Evolutionary conservation across 1,140 invertebrate species (phyloP).

Genomic region (Anastatus disparis): DNA sequence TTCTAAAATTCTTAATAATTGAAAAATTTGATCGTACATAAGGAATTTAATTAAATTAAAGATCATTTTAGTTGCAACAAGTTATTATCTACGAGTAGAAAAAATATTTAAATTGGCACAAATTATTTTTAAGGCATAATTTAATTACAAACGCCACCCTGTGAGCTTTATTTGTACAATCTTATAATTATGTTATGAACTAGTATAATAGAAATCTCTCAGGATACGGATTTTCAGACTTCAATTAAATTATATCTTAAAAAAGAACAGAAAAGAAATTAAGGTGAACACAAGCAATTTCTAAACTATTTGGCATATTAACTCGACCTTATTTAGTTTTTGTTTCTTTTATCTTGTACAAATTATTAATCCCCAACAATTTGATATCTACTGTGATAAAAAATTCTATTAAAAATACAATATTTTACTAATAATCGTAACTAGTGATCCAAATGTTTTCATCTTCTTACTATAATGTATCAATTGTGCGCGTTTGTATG

Average conservation of each 20-base stretch:
- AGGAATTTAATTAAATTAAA: background rate
- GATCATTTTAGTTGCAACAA: no score
- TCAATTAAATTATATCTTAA: slow-evolving; percentile 8
- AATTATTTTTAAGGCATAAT: slow-evolving; percentile 30
- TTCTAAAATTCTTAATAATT: background rate
- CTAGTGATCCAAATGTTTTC: background rate
- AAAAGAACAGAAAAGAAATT: slow-evolving; percentile 29
- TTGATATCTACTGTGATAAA: no score
- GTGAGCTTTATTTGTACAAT: slow-evolving; percentile 2
- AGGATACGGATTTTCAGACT: background rate
- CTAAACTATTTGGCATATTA: slow-evolving; percentile 33
- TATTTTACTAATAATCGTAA: no score
- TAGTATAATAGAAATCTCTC: background rate
- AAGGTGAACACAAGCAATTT: slow-evolving; percentile 31
- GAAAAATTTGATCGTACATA: background rate
- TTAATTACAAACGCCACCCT: background rate
- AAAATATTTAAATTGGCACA: slow-evolving; percentile 39
- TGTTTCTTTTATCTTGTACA: no score
- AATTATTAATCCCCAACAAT: no score
- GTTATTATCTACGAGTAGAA: background rate
- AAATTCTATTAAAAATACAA: no score
- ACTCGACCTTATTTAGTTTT: no score
- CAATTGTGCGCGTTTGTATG: slow-evolving; percentile 26
- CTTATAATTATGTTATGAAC: background rate
- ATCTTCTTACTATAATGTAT: background rate